A percentile compares a stretch with the other conserved stretches of the same genome.
These are phyloP conservation scores for Drosophila pseudotakahashii DNA, from an alignment of 2,888 invertebrate genomes.

Conservation along the genomic window DNA sequence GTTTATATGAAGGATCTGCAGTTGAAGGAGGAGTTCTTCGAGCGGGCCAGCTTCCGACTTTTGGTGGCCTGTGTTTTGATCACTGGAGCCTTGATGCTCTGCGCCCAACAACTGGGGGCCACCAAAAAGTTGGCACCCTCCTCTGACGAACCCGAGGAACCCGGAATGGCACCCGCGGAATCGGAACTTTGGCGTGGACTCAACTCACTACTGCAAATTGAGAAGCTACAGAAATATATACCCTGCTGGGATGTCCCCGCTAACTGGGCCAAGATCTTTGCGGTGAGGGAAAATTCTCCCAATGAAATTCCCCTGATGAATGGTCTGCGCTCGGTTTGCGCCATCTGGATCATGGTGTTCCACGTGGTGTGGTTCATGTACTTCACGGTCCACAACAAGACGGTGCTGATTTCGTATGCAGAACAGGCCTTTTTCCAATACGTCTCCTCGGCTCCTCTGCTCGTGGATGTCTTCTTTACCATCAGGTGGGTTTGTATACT, in stretches of 20 bases:
- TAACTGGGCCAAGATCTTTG: conserved; percentile 79
- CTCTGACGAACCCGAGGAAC: conserved; percentile 4
- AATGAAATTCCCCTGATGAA: conserved; percentile 83
- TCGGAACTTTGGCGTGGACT: conserved; percentile 62
- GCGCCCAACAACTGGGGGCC: conserved; percentile 63
- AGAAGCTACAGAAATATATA: conserved; percentile 65
- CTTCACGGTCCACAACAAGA: conserved; percentile 83
- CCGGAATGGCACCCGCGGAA: conserved; percentile 61
- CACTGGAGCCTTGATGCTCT: conserved; percentile 73
- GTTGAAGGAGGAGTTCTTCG: conserved; percentile 78
- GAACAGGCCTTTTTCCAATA: conserved; percentile 83
- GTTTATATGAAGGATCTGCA: conserved; percentile 83
- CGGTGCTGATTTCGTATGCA: conserved; percentile 81
- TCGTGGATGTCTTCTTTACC: conserved; percentile 84
- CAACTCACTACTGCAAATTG: conserved; percentile 52
- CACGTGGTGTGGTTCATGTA: conserved; percentile 84
- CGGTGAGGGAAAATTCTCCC: conserved; percentile 61
- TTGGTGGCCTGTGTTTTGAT: conserved; percentile 67
- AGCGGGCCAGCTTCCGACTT: conserved; percentile 80
- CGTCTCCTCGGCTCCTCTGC: conserved; percentile 83
- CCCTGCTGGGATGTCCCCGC: conserved; percentile 82
- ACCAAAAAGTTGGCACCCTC: conserved; percentile 22
- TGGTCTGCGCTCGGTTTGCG: conserved; percentile 83
- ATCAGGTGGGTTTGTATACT: conserved; percentile 75
- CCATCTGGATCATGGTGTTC: conserved; percentile 83